Percentiles rank a stretch among this genome's conserved stretches.
Evolutionary conservation across 1,140 invertebrate genomes (phyloP).

Genomic region (Littorina saxatilis): DNA sequence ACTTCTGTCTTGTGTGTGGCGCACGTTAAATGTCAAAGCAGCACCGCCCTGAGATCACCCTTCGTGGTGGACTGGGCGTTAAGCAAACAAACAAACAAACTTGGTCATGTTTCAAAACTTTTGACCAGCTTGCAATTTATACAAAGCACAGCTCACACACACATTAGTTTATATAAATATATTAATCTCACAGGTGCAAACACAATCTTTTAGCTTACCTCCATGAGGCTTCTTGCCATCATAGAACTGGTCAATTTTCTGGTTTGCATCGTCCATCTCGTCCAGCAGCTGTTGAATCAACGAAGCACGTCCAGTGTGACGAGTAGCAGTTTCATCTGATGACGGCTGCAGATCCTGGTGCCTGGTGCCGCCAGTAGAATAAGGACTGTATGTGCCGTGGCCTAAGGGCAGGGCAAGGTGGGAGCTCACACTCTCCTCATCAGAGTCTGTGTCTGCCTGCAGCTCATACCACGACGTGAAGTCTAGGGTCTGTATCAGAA

Average conservation of each 20-base stretch:
- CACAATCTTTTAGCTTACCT: not conserved
- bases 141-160: constrained; percentile 13
- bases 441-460: constrained; percentile 39
- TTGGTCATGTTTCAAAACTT: too few species aligned
- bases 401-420: not conserved
- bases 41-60: too few species aligned
- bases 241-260: constrained; percentile 26
- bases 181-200: not conserved
- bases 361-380: not conserved
- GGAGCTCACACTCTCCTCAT: constrained; percentile 26
- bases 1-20: too few species aligned
- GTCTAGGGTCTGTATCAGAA: constrained; percentile 27
- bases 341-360: not conserved
- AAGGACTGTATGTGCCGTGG: not conserved
- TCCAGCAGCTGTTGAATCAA: constrained; percentile 24
- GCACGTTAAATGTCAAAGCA: too few species aligned
- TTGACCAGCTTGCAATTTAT: not conserved
- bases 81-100: too few species aligned
- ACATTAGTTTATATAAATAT: not conserved
- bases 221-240: not conserved
- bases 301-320: not conserved
- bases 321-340: not conserved
- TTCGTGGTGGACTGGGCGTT: too few species aligned
- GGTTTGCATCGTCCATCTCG: constrained; percentile 29
- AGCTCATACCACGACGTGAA: constrained; percentile 39